Conservation (phyloP, 2,888 invertebrate genomes). For the Drosophila lacicola region DNA sequence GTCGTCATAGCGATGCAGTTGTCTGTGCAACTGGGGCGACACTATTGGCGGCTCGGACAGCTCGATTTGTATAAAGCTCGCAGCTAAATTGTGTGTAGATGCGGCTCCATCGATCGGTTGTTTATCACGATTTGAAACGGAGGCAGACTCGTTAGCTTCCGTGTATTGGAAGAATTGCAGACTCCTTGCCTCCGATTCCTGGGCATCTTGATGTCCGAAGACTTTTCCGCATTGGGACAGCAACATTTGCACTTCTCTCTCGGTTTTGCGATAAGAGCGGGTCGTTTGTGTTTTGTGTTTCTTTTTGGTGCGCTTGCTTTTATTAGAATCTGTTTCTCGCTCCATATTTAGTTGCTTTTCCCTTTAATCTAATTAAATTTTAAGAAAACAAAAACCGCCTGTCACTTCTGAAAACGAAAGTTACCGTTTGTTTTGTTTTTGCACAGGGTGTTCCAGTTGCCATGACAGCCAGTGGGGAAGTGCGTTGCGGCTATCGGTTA, state of each 20-base stretch:
- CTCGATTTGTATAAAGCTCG: slow-evolving; percentile 83
- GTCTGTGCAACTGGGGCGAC: slow-evolving; percentile 35
- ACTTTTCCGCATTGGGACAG: slow-evolving; percentile 43
- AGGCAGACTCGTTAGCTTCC: not conserved
- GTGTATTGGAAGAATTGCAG: slow-evolving; percentile 70
- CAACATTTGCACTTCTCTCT: slow-evolving; percentile 74
- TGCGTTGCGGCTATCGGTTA: not conserved
- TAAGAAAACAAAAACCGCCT: not conserved
- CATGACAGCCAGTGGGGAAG: slow-evolving; percentile 4
- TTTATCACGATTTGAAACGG: not conserved
- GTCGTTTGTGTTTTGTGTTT: slow-evolving; percentile 75
- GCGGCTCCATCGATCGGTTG: not conserved
- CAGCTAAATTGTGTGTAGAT: slow-evolving; percentile 48
- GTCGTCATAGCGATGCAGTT: slow-evolving; percentile 54
- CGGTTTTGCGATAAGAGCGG: slow-evolving; percentile 73
- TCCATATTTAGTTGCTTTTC: slow-evolving; percentile 19
- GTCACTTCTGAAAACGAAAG: slow-evolving; percentile 5
- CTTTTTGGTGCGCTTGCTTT: slow-evolving; percentile 33
- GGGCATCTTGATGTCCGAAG: not conserved
- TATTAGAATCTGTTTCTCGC: not conserved
- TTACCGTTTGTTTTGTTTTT: slow-evolving; percentile 40
- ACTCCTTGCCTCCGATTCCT: slow-evolving; percentile 53
- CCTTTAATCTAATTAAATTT: not conserved
- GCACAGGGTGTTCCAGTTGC: slow-evolving; percentile 25
- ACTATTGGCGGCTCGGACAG: slow-evolving; percentile 63